Percentiles rank a stretch among this genome's conserved stretches.
Conservation (phyloP, 1,140 invertebrate species). For the Pseudachorutes palmiensis region DNA sequence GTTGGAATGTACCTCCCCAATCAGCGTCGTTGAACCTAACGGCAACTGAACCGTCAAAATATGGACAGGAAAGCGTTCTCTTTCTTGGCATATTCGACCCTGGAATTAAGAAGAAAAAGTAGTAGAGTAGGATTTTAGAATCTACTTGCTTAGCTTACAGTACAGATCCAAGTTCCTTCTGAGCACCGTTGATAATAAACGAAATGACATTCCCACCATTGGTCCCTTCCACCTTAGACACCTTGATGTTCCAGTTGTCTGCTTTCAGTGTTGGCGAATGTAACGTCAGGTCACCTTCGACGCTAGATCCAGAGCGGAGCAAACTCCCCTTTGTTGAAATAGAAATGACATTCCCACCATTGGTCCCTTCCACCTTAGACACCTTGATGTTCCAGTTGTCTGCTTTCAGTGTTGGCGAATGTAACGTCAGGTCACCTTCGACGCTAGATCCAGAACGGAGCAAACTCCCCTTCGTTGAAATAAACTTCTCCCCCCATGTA, state of each 20-base stretch:
- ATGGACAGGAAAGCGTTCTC: constrained; percentile 13
- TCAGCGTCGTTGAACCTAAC: constrained; percentile 10
- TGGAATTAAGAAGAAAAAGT: constrained; percentile 2
- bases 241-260: constrained; percentile 25
- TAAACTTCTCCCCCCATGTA: constrained; percentile 26
- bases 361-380: constrained; percentile 11
- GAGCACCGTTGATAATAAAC: too few relatives aligned
- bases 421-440: constrained; percentile 23
- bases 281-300: constrained; percentile 24
- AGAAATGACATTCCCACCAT: background rate
- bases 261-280: constrained; percentile 26
- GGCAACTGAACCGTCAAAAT: constrained; percentile 28
- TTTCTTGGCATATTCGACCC: constrained; percentile 21
- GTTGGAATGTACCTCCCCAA: constrained; percentile 26
- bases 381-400: constrained; percentile 26
- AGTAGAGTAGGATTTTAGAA: too few relatives aligned
- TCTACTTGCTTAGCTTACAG: too few relatives aligned
- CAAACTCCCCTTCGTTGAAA: constrained; percentile 18
- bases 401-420: constrained; percentile 26
- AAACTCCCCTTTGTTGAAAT: background rate
- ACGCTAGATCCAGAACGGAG: background rate
- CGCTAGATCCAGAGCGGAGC: background rate
- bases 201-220: background rate
- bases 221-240: constrained; percentile 13
- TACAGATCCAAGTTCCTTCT: too few relatives aligned